Conservation (phyloP, 2,888 invertebrate genomes). For the Papilio elwesi region DNA sequence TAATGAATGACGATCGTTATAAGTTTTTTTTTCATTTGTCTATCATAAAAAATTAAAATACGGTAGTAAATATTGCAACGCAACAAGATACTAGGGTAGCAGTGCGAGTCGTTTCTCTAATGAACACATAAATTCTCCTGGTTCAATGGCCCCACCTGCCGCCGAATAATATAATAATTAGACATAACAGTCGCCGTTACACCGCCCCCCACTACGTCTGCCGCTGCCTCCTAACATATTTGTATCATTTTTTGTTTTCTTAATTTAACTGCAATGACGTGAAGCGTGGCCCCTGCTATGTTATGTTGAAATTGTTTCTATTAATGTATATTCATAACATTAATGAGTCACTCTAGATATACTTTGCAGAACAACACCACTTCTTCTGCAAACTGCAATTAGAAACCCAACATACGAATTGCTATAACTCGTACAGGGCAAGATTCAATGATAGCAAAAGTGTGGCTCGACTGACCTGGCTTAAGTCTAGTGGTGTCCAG, state of each 20-base stretch:
- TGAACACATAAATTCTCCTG: slow-evolving; percentile 67
- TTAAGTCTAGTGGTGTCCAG: too few relatives aligned
- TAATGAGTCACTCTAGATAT: too few relatives aligned
- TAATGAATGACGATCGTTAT: too few relatives aligned
- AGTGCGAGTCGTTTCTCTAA: slow-evolving; percentile 61
- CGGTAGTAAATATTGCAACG: slow-evolving; percentile 24
- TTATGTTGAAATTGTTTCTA: slow-evolving; percentile 5
- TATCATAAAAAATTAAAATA: background rate
- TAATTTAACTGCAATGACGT: slow-evolving; percentile 31
- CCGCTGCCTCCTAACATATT: slow-evolving; percentile 43
- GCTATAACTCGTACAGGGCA: too few relatives aligned
- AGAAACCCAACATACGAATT: too few relatives aligned
- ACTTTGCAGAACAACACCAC: too few relatives aligned
- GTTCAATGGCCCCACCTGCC: slow-evolving; percentile 64
- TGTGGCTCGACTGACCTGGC: too few relatives aligned
- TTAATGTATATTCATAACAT: too few relatives aligned
- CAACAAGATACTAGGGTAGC: slow-evolving; percentile 16
- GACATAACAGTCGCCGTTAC: slow-evolving; percentile 53
- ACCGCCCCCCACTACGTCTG: slow-evolving; percentile 15
- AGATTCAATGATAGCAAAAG: too few relatives aligned
- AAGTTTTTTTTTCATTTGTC: too few relatives aligned
- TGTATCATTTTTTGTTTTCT: slow-evolving; percentile 32
- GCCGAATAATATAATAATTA: slow-evolving; percentile 68
- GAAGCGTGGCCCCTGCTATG: slow-evolving; percentile 28
- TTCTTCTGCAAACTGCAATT: too few relatives aligned